Evolutionary conservation across 2,113 vertebrate genomes (phyloP), one percentile per base, ranked within the genome.

Genomic region (Pituophis catenifer): DNA sequence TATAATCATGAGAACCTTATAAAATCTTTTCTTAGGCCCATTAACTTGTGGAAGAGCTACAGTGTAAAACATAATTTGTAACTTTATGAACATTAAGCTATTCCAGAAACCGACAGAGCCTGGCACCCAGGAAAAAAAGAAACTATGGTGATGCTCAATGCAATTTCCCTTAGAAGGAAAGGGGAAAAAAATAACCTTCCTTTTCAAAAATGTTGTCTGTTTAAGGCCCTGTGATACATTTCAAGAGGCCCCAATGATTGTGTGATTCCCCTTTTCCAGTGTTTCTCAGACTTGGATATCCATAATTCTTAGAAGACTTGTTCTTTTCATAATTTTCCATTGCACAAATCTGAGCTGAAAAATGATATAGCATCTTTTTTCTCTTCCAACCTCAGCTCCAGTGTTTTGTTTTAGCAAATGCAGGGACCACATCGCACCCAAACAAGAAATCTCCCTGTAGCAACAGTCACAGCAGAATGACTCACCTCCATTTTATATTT

Each of bases 71-170:
- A 89, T 96, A 92, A 96, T 96, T 97, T 97, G 92, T 96, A 97
- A 93, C 94, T 95, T 95, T 85, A 94, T 95, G 96, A 97, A 96
- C 92, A 88, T 93, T 96, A 93, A 95, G 92, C 95, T 96, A 93
- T 96, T 96, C 93, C 96, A 96, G 95, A 97, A 97, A 95, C 96
- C 97, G 92, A 96, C 91, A 94, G 95, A 93, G 90, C 92, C 94
- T 94, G 93, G 95, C 86, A 97, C 91, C 95, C 90, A 89, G 87
- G 92, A 93, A 89, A 89, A 29, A 75, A 44, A 44, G 38, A 85
- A 93, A 94, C 93, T 96, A 95, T 96, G 93, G 94, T 94, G 92
- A 94, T 96, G 95, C 93, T 97, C 94, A 94, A 38, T 95, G 92
- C 95, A 96, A 95, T 12, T 90, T 89, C 95, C 94, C 91, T 94